Conservation (phyloP, 2,888 invertebrate genomes). For the Megastigmus dorsalis region DNA sequence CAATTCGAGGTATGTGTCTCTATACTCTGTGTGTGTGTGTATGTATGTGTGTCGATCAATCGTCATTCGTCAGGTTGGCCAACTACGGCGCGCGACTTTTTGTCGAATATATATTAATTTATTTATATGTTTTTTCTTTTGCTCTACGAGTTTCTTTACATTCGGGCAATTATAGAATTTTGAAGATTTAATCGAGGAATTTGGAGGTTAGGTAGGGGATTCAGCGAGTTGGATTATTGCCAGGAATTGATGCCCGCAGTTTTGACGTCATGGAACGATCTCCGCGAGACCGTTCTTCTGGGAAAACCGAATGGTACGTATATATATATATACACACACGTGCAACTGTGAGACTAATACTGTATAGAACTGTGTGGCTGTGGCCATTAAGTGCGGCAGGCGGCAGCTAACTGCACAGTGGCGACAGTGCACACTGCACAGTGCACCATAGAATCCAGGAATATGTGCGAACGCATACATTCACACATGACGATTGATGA, state of each 20-base stretch:
- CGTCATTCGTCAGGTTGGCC: slow-evolving; percentile 23
- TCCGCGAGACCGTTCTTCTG: slow-evolving; percentile 7
- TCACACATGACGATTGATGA: no score
- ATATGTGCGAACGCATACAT: neutral
- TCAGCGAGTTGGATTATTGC: no score
- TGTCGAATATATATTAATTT: neutral
- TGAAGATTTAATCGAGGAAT: neutral
- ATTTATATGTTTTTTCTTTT: neutral
- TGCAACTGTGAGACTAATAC: neutral
- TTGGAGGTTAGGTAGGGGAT: neutral
- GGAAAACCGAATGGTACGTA: slow-evolving; percentile 23
- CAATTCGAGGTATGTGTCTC: no score
- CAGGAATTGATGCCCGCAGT: no score
- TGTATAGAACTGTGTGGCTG: neutral
- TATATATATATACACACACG: neutral
- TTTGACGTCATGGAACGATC: slow-evolving; percentile 20
- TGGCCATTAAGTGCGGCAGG: no score
- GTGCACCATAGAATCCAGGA: neutral
- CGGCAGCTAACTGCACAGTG: no score
- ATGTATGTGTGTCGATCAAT: slow-evolving; percentile 44
- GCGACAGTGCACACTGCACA: no score
- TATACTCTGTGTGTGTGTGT: neutral
- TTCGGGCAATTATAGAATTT: no score
- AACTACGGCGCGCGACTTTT: neutral
- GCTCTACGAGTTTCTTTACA: no score